Conservation (phyloP, 2,888 invertebrate genomes). For the Drosophila multiciliata region DNA sequence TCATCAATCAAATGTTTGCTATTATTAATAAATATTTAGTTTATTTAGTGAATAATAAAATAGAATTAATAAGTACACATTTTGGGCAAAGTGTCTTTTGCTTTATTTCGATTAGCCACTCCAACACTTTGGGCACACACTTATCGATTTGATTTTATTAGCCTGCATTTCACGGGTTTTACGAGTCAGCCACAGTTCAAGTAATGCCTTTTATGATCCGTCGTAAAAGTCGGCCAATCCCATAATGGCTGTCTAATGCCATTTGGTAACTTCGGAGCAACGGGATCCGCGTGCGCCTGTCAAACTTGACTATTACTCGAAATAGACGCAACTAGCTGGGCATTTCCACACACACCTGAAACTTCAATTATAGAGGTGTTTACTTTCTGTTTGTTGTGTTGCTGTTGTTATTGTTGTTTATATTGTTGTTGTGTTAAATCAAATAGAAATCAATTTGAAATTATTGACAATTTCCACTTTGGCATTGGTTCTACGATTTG, state of each 20-base stretch:
- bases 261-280: constrained; percentile 46
- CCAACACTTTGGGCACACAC: constrained; percentile 62
- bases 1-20: background rate
- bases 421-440: constrained; percentile 71
- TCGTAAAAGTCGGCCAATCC: constrained; percentile 74
- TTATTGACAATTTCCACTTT: constrained; percentile 83
- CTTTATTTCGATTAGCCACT: constrained; percentile 49
- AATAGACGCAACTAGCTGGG: constrained; percentile 25
- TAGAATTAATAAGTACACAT: constrained; percentile 7
- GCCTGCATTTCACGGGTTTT: constrained; percentile 60
- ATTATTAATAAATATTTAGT: background rate
- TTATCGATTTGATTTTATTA: constrained; percentile 76
- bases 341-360: constrained; percentile 19
- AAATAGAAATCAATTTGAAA: constrained; percentile 84
- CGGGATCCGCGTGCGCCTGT: constrained; percentile 42
- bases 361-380: constrained; percentile 54
- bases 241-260: constrained; percentile 77
- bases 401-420: constrained; percentile 10
- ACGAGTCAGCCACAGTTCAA: constrained; percentile 62
- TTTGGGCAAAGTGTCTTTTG: background rate
- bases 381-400: constrained; percentile 29
- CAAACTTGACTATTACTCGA: constrained; percentile 55
- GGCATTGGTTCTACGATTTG: constrained; percentile 76
- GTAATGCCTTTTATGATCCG: constrained; percentile 70
- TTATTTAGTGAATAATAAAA: background rate